Evolutionary conservation across 2,113 vertebrate species (phyloP).

Genomic region (Perognathus longimembris): DNA sequence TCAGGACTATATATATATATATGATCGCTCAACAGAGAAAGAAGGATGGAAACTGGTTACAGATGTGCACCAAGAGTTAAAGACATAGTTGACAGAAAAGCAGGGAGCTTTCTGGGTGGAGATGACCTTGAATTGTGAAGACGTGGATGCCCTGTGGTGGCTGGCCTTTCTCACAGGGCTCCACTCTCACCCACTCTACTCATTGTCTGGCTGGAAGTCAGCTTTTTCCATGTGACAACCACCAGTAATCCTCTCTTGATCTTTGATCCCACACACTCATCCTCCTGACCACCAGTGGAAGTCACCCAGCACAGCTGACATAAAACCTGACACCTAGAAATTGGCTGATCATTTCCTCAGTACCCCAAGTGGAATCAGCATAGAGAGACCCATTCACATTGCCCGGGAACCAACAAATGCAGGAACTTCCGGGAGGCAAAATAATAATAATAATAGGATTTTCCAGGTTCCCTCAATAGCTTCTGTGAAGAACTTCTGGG

Average conservation of each 20-base stretch:
- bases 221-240: not conserved
- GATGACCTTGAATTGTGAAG: conserved; percentile 15
- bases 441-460: not conserved
- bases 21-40: conserved; percentile 27
- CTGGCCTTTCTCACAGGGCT: not conserved
- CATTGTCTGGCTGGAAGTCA: not conserved
- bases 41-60: conserved; percentile 28
- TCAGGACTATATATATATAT: conserved; percentile 41
- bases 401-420: not conserved
- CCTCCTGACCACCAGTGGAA: not conserved
- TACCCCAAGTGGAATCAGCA: not conserved
- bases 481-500: not conserved
- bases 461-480: not conserved
- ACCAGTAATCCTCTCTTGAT: not conserved
- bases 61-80: not conserved
- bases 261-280: not conserved
- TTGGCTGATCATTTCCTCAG: not conserved
- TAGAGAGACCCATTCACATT: not conserved
- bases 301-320: not conserved
- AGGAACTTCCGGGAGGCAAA: not conserved
- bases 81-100: not conserved
- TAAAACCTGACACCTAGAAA: not conserved
- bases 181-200: not conserved
- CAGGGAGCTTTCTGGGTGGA: not conserved
- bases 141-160: not conserved